These are phyloP conservation scores for Lithobates pipiens DNA, from an alignment of 2,797 vertebrate species.

Conservation along the genomic window DNA sequence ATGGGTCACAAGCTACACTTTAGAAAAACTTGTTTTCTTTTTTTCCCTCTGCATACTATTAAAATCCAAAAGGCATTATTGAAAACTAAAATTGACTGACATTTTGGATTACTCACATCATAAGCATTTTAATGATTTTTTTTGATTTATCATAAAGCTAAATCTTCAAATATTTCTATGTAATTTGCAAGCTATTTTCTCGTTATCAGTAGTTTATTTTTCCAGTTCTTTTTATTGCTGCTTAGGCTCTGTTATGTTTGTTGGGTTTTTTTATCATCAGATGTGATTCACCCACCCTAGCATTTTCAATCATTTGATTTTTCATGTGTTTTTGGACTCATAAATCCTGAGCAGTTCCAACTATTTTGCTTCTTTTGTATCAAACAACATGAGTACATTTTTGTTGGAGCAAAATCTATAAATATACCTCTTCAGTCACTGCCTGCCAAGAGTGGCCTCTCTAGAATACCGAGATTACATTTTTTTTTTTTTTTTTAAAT, in stretches of 20 bases:
- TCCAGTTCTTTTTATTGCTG: too few relatives aligned
- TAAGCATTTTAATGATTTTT: too few relatives aligned
- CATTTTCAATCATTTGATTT: conserved; percentile 32
- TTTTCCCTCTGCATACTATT: too few relatives aligned
- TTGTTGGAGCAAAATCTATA: conserved; percentile 42
- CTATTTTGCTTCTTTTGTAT: conserved; percentile 30
- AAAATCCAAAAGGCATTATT: too few relatives aligned
- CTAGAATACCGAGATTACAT: conserved; percentile 23
- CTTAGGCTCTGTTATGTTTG: background rate
- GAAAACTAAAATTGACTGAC: too few relatives aligned
- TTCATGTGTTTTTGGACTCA: conserved; percentile 26
- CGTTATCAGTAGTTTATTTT: background rate
- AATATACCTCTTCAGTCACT: conserved; percentile 18
- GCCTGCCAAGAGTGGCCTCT: conserved; percentile 40
- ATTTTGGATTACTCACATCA: too few relatives aligned
- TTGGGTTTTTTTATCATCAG: conserved; percentile 10
- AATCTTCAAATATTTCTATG: too few relatives aligned
- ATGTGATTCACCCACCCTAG: conserved; percentile 4
- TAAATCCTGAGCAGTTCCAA: conserved; percentile 12
- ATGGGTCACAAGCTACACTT: too few relatives aligned
- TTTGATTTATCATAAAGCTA: too few relatives aligned
- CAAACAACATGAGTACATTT: conserved; percentile 43
- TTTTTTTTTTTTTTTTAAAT: too few relatives aligned
- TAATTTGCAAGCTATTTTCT: conserved; percentile 6
- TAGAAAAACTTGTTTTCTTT: too few relatives aligned